Percentiles rank a stretch among this genome's conserved stretches.
Evolutionary conservation across 92 coral and sea anemone species (phyloP).

Genomic region (Porites rus): DNA sequence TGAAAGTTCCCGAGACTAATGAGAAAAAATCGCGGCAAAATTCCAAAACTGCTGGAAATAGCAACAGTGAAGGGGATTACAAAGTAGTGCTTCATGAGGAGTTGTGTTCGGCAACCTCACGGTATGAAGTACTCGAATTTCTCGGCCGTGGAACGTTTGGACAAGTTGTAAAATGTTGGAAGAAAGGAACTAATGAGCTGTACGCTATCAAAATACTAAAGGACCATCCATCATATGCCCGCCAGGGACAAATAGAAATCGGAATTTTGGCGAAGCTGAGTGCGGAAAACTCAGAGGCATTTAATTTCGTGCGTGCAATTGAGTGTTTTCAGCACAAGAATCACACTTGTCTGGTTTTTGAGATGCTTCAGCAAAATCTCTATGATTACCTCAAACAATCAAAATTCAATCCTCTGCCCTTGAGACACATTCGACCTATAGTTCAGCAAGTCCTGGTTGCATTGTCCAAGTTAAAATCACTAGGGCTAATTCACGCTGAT

Average conservation of each 20-base stretch:
- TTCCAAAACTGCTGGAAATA: slow-evolving; percentile 76
- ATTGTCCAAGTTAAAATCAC: slow-evolving; percentile 85
- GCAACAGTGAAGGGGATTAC: slow-evolving; percentile 96
- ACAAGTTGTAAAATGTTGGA: slow-evolving; percentile 99
- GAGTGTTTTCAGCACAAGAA: slow-evolving; percentile 97
- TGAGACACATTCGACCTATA: slow-evolving; percentile 94
- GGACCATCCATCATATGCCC: slow-evolving; percentile 98
- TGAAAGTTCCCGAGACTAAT: slow-evolving; percentile 77
- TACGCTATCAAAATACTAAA: slow-evolving; percentile 95
- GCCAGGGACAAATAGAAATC: slow-evolving; percentile 98
- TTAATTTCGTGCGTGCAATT: slow-evolving; percentile 96
- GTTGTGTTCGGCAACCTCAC: slow-evolving; percentile 88
- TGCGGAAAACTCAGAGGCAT: slow-evolving; percentile 99
- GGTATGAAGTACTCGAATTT: slow-evolving; percentile 96
- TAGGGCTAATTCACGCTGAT: slow-evolving; percentile 97
- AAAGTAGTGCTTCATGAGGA: slow-evolving; percentile 94
- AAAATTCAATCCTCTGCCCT: slow-evolving; percentile 91
- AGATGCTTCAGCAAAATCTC: slow-evolving; percentile 96
- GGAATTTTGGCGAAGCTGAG: slow-evolving; percentile 93
- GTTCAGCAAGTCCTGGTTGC: slow-evolving; percentile 98
- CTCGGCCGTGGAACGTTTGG: slow-evolving; percentile 99
- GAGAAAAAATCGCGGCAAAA: slow-evolving; percentile 77
- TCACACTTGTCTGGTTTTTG: slow-evolving; percentile 97
- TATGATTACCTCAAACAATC: slow-evolving; percentile 98
- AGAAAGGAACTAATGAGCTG: slow-evolving; percentile 95